phyloP scores from a whole-genome alignment of 1,140 invertebrate genomes.

The Alviniconcha marisindica region DNA sequence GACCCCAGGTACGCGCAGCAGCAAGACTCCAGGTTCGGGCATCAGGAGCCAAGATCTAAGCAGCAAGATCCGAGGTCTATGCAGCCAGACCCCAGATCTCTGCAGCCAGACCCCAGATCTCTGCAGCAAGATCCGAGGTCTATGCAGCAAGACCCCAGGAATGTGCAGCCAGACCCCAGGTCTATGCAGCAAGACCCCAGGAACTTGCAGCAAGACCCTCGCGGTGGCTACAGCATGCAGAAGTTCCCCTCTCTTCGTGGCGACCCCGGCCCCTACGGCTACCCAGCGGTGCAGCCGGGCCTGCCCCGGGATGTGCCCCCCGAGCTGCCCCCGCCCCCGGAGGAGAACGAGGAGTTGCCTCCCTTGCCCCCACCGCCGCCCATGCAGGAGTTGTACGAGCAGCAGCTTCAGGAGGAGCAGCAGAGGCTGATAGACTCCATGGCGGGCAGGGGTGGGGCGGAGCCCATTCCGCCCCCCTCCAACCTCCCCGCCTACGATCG shows the following conservation, averaged over 20 bases:
- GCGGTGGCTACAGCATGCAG: constrained; percentile 30
- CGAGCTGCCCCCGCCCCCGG: constrained; percentile 54
- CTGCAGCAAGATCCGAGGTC: constrained; percentile 19
- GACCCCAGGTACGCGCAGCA: constrained; percentile 33
- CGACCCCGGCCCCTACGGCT: constrained; percentile 34
- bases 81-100: neutral
- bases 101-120: neutral
- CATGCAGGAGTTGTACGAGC: constrained; percentile 55
- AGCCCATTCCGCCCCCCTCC: neutral
- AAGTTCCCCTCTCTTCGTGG: constrained; percentile 39
- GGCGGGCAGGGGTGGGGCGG: neutral
- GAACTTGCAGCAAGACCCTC: constrained; percentile 31
- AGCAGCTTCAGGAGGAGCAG: constrained; percentile 59
- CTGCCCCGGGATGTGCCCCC: constrained; percentile 63
- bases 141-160: constrained; percentile 26
- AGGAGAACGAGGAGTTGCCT: constrained; percentile 64
- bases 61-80: neutral
- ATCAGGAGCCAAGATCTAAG: neutral
- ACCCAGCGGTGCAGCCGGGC: constrained; percentile 37
- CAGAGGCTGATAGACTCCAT: constrained; percentile 49
- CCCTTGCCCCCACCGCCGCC: constrained; percentile 64
- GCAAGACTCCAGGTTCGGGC: neutral
- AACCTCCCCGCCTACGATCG: neutral
- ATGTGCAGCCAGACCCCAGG: constrained; percentile 28
- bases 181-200: constrained; percentile 33